Evolutionary conservation across 2,113 vertebrate species (phyloP), one percentile per base, ranked within the genome.

Genomic region (Neomonachus schauinslandi): DNA sequence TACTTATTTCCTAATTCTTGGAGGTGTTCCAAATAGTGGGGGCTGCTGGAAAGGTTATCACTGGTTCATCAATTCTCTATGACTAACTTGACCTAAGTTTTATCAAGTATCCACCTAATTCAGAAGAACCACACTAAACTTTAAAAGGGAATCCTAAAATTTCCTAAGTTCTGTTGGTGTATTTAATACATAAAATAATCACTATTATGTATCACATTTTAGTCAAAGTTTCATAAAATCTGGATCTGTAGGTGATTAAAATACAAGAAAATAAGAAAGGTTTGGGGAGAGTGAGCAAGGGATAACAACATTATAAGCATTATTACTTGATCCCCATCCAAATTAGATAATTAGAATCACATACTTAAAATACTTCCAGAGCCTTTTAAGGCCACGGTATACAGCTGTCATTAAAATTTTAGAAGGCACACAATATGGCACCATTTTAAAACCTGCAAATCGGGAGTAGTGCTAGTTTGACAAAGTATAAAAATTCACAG

Each of bases 171-270:
- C 72, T 69, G 16, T 8, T 36, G 51, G 74, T 39, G 9, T 12
- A 84, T 46, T 96, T 91, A 83, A 72, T 79, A 91, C 4, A 84
- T 6, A 88, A 46, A 90, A 92, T 77, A 82, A 77, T 69, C 69
- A 91, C 53, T 65, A 33, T 57, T 86, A 61, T 6, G 19, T 22
- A 71, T 31, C 36, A 84, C 21, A 76, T 31, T 55, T 89, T 22
- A 88, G n/a, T 82, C 24, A 86, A 95, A 89, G n/a, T 4, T 46
- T 89, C 94, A 82, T 83, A 96, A 89, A 81, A 95, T 71, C 51
- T 95, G 57, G 13, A 79, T 19, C 26, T 86, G 11, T 63, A 26
- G 21, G 9, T 89, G 33, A 72, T 71, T 61, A 26, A 95, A 61
- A 28, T 79, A 84, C 1, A 72, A 94, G 57, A 85, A 95, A 92